Evolutionary conservation across 2,888 invertebrate species (phyloP), one percentile per base, ranked within the genome.

Genomic region (Xanthorhoe spadicearia): DNA sequence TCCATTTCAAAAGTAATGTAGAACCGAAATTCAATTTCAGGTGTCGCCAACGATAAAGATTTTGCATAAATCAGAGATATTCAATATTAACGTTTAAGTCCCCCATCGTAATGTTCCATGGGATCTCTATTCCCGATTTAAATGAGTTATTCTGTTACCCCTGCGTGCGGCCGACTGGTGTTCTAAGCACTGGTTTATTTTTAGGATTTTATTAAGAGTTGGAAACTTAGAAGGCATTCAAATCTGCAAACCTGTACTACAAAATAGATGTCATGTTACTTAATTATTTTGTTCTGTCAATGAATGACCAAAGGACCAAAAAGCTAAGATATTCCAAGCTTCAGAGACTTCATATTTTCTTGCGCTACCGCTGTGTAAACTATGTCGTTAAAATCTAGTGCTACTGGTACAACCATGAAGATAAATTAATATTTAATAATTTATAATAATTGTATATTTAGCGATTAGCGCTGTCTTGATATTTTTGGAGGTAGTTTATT

Each of bases 11-110:
- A 83, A 83, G 83, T 85, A 85, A 87, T 85, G 85, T 83, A 82
- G 84, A 83, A 85, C 83, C 85, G 80, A 85, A 90, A 89, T 89
- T 83, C 90, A 90, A 90, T 90, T 88, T 83, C 87, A 88, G 88
- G 88, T 90, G 89, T 85, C 85, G 81, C 78, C 78, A 68, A 77
- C 87, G 91, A 91, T 90, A 91, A 91, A 91, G 91, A 91, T 90
- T 90, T 87, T 86, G 87, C 92, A 93, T 93, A 93, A 93, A 93
- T 93, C 92, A 92, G 86, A 80, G 86, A 86, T 85, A 88, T 92
- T 91, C 90, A 87, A 92, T 93, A 92, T 88, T 88, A 89, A 80
- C 85, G 83, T 86, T 89, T 89, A 87, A 86, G 83, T 83, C 64
- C 57, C 67, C 61, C 61, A 46, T 68, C 58, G 87, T 90, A 92